phyloP scores from a whole-genome alignment of 2,113 vertebrate genomes.

The Panthera uncia region DNA sequence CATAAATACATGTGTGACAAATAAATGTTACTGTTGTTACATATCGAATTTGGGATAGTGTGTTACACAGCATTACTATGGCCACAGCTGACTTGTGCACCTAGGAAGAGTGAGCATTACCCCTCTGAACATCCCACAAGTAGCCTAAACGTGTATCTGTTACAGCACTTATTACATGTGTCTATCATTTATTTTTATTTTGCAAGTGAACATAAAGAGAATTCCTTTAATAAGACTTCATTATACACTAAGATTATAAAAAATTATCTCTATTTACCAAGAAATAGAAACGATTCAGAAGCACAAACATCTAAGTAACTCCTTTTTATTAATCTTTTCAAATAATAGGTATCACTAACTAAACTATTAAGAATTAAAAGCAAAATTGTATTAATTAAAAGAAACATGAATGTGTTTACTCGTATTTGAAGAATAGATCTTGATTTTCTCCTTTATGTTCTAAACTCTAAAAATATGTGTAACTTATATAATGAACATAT shows the following conservation, averaged over 20 bases:
- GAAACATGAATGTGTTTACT: background rate
- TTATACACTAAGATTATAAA: conserved; percentile 15
- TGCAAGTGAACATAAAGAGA: background rate
- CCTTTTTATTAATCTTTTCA: background rate
- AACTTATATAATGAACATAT: background rate
- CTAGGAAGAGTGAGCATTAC: background rate
- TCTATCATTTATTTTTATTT: background rate
- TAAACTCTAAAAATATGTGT: background rate
- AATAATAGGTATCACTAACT: background rate
- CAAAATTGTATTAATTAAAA: conserved; percentile 37
- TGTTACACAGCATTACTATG: background rate
- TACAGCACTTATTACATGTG: background rate
- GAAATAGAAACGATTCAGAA: conserved; percentile 28
- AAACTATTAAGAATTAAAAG: background rate
- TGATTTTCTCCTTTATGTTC: background rate
- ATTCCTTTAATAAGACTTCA: background rate
- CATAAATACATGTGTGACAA: background rate
- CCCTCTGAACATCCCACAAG: background rate
- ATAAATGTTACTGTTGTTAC: background rate
- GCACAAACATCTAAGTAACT: background rate
- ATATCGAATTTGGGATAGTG: background rate
- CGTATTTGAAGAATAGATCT: conserved; percentile 7
- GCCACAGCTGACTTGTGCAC: background rate
- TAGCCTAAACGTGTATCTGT: background rate
- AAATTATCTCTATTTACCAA: background rate